These are phyloP conservation scores for Parnassius apollo DNA, from an alignment of 2,888 invertebrate species.

Conservation along the genomic window DNA sequence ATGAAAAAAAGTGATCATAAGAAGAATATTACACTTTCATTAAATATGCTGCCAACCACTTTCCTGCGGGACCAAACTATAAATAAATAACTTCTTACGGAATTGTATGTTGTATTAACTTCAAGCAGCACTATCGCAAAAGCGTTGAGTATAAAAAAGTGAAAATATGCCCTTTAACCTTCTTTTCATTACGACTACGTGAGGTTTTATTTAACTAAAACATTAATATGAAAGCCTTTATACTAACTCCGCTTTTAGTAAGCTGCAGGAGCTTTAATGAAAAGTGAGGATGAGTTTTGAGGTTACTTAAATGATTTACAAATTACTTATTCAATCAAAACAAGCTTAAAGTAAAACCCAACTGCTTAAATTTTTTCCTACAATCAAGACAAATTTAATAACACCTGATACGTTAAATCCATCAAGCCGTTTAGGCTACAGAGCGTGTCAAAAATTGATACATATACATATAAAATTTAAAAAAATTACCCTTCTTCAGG, in stretches of 20 bases:
- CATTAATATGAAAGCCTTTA: slow-evolving; percentile 12
- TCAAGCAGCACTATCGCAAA: slow-evolving; percentile 9
- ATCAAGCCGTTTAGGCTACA: too few relatives aligned
- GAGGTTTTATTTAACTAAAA: slow-evolving; percentile 12
- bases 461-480: too few relatives aligned
- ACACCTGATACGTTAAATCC: too few relatives aligned
- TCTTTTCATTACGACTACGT: slow-evolving; percentile 16
- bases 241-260: not conserved
- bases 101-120: not conserved
- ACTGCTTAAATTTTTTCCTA: too few relatives aligned
- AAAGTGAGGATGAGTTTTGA: too few relatives aligned
- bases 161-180: slow-evolving; percentile 22
- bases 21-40: not conserved
- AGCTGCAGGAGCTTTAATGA: not conserved
- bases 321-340: too few relatives aligned
- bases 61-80: not conserved
- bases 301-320: too few relatives aligned
- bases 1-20: not conserved
- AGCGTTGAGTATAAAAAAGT: slow-evolving; percentile 11
- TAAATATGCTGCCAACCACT: not conserved
- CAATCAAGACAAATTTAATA: too few relatives aligned
- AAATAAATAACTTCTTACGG: slow-evolving; percentile 3
- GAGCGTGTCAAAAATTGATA: too few relatives aligned
- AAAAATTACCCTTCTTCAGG: too few relatives aligned
- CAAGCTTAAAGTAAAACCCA: too few relatives aligned